These are phyloP conservation scores for Scelioninae gen. 1 DNA, from an alignment of 2,888 invertebrate species.

Conservation along the genomic window DNA sequence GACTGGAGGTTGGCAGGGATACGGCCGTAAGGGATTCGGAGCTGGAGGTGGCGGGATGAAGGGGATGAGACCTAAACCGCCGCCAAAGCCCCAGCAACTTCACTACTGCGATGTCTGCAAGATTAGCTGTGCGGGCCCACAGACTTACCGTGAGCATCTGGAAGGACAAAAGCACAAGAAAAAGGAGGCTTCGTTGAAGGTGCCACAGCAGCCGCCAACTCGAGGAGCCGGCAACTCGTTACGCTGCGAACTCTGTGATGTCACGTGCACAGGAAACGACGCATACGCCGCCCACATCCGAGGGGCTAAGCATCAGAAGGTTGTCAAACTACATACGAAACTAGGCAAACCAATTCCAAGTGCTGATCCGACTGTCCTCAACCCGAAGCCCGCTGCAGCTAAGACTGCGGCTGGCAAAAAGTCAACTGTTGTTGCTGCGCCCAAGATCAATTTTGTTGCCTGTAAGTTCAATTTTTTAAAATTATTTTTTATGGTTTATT, in stretches of 20 bases:
- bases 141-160: conserved; percentile 97
- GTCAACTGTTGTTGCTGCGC: conserved; percentile 87
- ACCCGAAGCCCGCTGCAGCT: conserved; percentile 81
- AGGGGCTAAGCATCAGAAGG: conserved; percentile 99
- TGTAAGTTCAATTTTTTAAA: conserved; percentile 83
- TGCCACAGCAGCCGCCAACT: conserved; percentile 85
- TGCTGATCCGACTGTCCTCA: conserved; percentile 95
- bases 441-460: conserved; percentile 94
- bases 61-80: conserved; percentile 90
- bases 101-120: conserved; percentile 99
- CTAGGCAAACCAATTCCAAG: conserved; percentile 99
- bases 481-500: neutral
- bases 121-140: conserved; percentile 98
- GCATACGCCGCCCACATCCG: conserved; percentile 99
- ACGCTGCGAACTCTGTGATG: conserved; percentile 98
- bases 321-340: conserved; percentile 97
- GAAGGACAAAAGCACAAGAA: conserved; percentile 99
- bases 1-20: conserved; percentile 87
- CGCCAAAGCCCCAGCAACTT: conserved; percentile 95
- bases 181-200: conserved; percentile 94
- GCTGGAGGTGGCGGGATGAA: conserved; percentile 84
- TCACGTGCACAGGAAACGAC: conserved; percentile 99
- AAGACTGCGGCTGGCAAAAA: conserved; percentile 80
- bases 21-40: conserved; percentile 86
- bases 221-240: conserved; percentile 89